Percentiles rank a stretch among this genome's conserved stretches.
Conservation (phyloP, 2,797 vertebrate genomes). For the Poliocrania exsul region DNA sequence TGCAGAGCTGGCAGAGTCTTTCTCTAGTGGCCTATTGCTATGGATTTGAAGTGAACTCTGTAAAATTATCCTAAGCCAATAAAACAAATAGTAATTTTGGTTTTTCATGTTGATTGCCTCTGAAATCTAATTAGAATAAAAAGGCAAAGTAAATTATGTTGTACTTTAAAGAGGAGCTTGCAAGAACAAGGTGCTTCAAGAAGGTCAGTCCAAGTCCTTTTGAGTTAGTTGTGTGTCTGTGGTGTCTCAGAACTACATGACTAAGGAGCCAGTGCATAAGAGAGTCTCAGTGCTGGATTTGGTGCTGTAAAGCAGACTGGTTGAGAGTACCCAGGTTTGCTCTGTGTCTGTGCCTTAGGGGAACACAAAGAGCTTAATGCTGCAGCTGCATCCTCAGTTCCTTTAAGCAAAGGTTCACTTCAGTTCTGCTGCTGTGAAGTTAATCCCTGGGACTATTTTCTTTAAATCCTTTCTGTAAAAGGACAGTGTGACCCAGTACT, state of each 20-base stretch:
- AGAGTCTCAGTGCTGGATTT: neutral
- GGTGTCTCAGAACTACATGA: neutral
- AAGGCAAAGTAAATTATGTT: neutral
- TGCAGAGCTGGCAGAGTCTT: neutral
- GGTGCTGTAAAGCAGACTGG: neutral
- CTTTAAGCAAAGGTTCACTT: neutral
- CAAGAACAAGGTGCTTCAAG: neutral
- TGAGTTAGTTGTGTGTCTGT: neutral
- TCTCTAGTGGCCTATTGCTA: neutral
- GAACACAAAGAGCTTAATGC: neutral
- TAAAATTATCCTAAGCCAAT: neutral
- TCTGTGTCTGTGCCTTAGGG: neutral
- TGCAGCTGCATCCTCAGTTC: neutral
- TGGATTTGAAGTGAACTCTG: neutral
- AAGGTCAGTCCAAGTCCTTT: neutral
- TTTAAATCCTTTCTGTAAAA: neutral
- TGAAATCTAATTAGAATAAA: neutral
- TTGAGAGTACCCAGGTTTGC: neutral
- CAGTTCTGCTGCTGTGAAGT: neutral
- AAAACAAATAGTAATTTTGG: neutral
- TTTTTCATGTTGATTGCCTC: neutral
- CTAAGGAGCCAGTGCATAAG: neutral
- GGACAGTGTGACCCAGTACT: neutral
- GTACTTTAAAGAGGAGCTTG: neutral
- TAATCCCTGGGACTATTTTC: neutral